A percentile compares a stretch with the other conserved stretches of the same genome.
phyloP scores from a whole-genome alignment of 2,797 vertebrate species.

The Natrix natrix region DNA sequence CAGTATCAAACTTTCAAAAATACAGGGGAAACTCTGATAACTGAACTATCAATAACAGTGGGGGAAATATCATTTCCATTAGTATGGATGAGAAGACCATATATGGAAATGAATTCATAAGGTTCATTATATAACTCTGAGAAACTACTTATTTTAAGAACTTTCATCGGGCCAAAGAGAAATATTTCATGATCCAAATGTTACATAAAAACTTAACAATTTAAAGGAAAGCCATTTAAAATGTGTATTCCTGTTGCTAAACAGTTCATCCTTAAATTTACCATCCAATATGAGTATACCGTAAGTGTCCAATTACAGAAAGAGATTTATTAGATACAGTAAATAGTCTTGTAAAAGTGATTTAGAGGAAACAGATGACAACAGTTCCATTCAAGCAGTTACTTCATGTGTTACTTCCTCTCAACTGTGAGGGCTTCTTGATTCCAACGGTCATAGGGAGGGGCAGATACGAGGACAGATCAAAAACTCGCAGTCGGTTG shows the following conservation, averaged over 20 bases:
- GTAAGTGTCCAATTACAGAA: background rate
- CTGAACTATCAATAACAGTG: constrained; percentile 35
- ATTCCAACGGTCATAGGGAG: too few species aligned
- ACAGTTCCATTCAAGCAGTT: background rate
- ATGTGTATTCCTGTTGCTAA: constrained; percentile 40
- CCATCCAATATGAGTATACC: background rate
- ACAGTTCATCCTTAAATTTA: background rate
- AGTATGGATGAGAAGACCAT: constrained; percentile 36
- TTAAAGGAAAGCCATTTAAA: constrained; percentile 2
- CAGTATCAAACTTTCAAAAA: constrained; percentile 33
- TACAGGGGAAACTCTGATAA: constrained; percentile 26
- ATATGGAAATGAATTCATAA: constrained; percentile 43
- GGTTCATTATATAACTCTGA: constrained; percentile 46
- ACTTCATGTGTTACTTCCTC: background rate
- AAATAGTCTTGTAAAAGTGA: constrained; percentile 16
- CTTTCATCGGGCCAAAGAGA: background rate
- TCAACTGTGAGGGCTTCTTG: background rate
- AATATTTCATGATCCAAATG: constrained; percentile 18
- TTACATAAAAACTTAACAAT: constrained; percentile 30
- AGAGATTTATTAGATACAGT: constrained; percentile 17
- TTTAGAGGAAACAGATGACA: constrained; percentile 11
- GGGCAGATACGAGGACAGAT: too few species aligned
- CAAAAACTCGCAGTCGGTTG: too few species aligned
- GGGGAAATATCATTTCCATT: constrained; percentile 44
- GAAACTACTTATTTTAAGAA: constrained; percentile 2